These are phyloP conservation scores for Boloria euphrosyne DNA, from an alignment of 2,888 invertebrate species.

Conservation along the genomic window DNA sequence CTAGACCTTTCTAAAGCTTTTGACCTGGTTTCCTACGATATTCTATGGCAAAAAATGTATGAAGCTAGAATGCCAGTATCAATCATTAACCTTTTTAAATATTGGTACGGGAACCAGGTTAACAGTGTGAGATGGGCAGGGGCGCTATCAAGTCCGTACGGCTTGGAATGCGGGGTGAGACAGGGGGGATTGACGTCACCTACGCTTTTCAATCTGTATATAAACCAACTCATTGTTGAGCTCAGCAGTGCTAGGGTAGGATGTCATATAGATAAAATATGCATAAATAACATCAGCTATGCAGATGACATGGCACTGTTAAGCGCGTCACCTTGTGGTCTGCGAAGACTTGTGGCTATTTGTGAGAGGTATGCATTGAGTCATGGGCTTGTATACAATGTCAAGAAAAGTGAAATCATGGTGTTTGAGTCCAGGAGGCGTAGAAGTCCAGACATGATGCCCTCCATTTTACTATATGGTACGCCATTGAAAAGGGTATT, in stretches of 20 bases:
- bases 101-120: constrained; percentile 39
- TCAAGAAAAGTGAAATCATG: not conserved
- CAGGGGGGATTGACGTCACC: constrained; percentile 35
- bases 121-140: constrained; percentile 39
- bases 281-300: constrained; percentile 9
- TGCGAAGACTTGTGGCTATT: not conserved
- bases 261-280: constrained; percentile 23
- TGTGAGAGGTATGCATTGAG: not conserved
- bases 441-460: not conserved
- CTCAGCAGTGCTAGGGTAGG: constrained; percentile 30
- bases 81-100: constrained; percentile 27
- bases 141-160: constrained; percentile 20
- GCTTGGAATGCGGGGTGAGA: constrained; percentile 36
- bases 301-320: constrained; percentile 4
- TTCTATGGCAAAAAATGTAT: constrained; percentile 34
- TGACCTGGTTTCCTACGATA: constrained; percentile 33
- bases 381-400: constrained; percentile 4
- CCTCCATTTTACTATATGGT: not conserved
- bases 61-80: constrained; percentile 21
- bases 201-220: constrained; percentile 35
- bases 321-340: not conserved
- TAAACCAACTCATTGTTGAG: constrained; percentile 30
- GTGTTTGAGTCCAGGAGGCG: not conserved
- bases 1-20: constrained; percentile 38
- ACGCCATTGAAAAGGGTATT: not conserved